phyloP scores from a whole-genome alignment of 1,140 invertebrate genomes.

The Diachasma alloeum region DNA sequence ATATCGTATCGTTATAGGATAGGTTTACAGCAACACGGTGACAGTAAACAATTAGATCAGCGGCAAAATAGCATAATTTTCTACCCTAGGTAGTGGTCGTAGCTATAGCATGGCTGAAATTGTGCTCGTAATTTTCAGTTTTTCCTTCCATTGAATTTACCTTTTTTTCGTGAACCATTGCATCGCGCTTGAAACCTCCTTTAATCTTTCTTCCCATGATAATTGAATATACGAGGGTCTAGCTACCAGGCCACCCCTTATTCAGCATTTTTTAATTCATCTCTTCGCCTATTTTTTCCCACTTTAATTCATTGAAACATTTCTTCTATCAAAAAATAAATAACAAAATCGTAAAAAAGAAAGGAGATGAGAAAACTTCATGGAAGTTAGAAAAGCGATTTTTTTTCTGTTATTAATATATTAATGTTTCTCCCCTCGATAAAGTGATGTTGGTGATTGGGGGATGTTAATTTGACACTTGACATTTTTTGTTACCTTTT shows the following conservation, averaged over 20 bases:
- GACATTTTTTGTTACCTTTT: not conserved
- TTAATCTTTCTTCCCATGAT: slow-evolving; percentile 31
- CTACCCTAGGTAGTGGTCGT: slow-evolving; percentile 59
- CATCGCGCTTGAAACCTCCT: not conserved
- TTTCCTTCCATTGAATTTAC: slow-evolving; percentile 16
- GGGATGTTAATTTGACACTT: slow-evolving; percentile 46
- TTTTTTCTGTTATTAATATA: slow-evolving; percentile 28
- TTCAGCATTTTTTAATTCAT: not conserved
- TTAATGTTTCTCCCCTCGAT: not conserved
- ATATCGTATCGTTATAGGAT: slow-evolving; percentile 54
- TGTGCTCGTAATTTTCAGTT: slow-evolving; percentile 30
- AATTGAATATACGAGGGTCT: slow-evolving; percentile 28
- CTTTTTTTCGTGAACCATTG: slow-evolving; percentile 6
- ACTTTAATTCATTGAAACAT: not conserved
- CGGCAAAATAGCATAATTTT: slow-evolving; percentile 56
- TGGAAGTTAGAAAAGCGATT: slow-evolving; percentile 43
- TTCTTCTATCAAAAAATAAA: slow-evolving; percentile 21
- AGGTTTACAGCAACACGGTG: slow-evolving; percentile 60
- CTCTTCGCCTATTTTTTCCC: slow-evolving; percentile 21
- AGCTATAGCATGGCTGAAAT: slow-evolving; percentile 52
- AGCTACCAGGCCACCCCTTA: slow-evolving; percentile 16
- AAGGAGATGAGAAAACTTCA: slow-evolving; percentile 45
- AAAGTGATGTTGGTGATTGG: not conserved
- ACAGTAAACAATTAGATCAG: slow-evolving; percentile 63
- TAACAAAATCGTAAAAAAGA: slow-evolving; percentile 25